These are phyloP conservation scores for Lasaia peninsularis DNA, from an alignment of 1,140 invertebrate species.

Conservation along the genomic window DNA sequence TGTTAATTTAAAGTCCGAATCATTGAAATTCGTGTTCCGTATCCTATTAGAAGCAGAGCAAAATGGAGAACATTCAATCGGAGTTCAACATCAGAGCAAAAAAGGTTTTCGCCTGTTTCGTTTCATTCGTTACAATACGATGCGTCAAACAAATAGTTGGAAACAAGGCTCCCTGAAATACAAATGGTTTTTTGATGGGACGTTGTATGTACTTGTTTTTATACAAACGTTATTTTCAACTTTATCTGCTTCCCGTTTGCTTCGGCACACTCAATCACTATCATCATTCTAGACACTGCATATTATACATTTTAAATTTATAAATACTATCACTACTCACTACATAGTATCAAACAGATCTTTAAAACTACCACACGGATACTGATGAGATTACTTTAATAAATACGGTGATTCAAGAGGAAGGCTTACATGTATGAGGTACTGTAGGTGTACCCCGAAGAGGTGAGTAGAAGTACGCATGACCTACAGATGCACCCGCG, in stretches of 20 bases:
- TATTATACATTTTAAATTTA: too few species aligned
- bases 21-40: conserved; percentile 8
- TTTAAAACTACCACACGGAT: too few species aligned
- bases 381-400: too few species aligned
- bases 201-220: conserved; percentile 2
- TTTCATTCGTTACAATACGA: conserved; percentile 23
- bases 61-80: conserved; percentile 25
- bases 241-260: neutral
- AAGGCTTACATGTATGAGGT: too few species aligned
- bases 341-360: too few species aligned
- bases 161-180: conserved; percentile 24
- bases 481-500: too few species aligned
- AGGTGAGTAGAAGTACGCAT: too few species aligned
- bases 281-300: too few species aligned
- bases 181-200: conserved; percentile 28
- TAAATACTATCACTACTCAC: too few species aligned
- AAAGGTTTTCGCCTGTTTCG: conserved; percentile 20
- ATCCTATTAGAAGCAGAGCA: conserved; percentile 17
- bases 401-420: too few species aligned
- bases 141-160: conserved; percentile 25
- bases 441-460: too few species aligned
- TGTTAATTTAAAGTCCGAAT: conserved; percentile 4
- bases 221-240: neutral
- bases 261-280: too few species aligned
- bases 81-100: conserved; percentile 22